These are phyloP conservation scores for Cyanocitta stelleri DNA, from an alignment of 2,113 vertebrate species.

Conservation along the genomic window DNA sequence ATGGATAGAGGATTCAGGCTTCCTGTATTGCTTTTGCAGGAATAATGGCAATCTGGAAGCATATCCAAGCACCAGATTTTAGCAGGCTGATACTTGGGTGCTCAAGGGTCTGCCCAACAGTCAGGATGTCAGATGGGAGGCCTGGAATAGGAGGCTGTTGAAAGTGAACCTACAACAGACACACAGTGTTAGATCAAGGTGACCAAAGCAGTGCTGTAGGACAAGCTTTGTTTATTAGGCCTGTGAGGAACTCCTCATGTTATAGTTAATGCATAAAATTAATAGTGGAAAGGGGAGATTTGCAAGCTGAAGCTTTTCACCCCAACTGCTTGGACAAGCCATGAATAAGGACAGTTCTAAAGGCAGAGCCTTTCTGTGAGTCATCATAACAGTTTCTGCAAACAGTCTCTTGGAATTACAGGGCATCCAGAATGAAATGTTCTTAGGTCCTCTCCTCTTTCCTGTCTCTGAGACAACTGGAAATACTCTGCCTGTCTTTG, in stretches of 20 bases:
- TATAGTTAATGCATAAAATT: background rate
- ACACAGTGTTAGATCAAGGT: background rate
- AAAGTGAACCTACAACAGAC: background rate
- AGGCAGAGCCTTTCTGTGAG: background rate
- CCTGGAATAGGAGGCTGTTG: background rate
- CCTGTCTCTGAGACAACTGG: background rate
- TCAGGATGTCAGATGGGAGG: background rate
- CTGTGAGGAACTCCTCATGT: background rate
- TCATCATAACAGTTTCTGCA: background rate
- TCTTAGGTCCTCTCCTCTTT: background rate
- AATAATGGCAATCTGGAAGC: background rate
- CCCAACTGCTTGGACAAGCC: background rate
- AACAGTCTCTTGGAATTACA: background rate
- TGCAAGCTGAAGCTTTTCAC: background rate
- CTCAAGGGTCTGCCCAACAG: background rate
- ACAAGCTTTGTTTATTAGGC: background rate
- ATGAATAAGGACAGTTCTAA: background rate
- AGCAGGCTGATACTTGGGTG: background rate
- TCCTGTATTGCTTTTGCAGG: background rate
- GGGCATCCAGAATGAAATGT: background rate
- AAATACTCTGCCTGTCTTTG: background rate
- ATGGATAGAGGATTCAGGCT: background rate
- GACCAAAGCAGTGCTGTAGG: background rate
- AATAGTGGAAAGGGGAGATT: background rate
- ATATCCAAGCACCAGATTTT: background rate